A percentile compares a stretch with the other conserved stretches of the same genome.
Conservation (phyloP, 2,113 vertebrate species). For the Grus americana region DNA sequence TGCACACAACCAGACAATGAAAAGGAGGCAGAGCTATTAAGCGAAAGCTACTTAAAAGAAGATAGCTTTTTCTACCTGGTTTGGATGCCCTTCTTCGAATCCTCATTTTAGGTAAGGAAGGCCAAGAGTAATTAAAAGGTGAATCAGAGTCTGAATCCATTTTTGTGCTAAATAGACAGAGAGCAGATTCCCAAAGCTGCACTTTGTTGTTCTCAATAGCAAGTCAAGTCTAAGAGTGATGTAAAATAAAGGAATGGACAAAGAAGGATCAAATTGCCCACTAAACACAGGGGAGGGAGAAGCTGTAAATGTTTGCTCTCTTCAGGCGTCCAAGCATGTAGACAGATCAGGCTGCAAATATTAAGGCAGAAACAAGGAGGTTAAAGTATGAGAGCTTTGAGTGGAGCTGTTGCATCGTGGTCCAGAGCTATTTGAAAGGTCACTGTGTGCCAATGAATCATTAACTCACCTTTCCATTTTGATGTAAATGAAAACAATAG, state of each 20-base stretch:
- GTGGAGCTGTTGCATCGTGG: conserved; percentile 62
- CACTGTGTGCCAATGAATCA: conserved; percentile 84
- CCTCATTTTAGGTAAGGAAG: conserved; percentile 96
- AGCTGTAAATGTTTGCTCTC: conserved; percentile 77
- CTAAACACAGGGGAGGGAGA: conserved; percentile 73
- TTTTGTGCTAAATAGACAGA: conserved; percentile 45
- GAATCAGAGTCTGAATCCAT: conserved; percentile 99
- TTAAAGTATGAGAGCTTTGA: conserved; percentile 50
- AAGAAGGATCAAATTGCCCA: conserved; percentile 75
- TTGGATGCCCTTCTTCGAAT: conserved; percentile 86
- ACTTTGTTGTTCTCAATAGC: conserved; percentile 49
- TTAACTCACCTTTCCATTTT: conserved; percentile 85
- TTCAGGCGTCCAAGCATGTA: conserved; percentile 77
- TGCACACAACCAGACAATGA: background rate
- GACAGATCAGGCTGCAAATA: conserved; percentile 77
- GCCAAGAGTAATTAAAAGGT: conserved; percentile 99
- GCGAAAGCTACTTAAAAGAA: background rate
- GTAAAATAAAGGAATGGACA: conserved; percentile 75
- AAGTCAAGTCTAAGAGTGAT: conserved; percentile 71
- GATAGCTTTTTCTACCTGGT: conserved; percentile 82
- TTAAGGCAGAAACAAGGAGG: conserved; percentile 68
- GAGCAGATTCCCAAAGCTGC: conserved; percentile 26
- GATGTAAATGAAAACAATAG: conserved; percentile 78
- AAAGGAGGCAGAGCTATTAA: conserved; percentile 5
- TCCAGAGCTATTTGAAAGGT: conserved; percentile 82